A percentile compares a stretch with the other conserved stretches of the same genome.
Evolutionary conservation across 2,888 invertebrate genomes (phyloP).

Genomic region (Auanema sp.): DNA sequence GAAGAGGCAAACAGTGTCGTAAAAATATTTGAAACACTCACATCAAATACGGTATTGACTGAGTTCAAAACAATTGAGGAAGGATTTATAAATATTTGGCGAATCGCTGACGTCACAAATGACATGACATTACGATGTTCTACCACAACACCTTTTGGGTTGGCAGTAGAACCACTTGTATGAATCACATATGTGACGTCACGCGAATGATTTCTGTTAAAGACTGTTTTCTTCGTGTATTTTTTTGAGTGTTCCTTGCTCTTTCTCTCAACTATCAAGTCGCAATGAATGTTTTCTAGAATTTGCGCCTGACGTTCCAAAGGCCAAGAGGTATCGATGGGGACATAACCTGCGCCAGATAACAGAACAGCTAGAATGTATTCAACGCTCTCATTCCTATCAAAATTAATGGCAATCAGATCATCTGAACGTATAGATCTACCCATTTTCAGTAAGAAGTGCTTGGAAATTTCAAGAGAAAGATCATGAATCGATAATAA

Average conservation of each 20-base stretch:
- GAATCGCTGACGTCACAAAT: slow-evolving; percentile 42
- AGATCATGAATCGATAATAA: background rate
- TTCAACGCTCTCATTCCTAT: slow-evolving; percentile 18
- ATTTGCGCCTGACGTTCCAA: slow-evolving; percentile 17
- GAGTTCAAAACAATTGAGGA: slow-evolving; percentile 39
- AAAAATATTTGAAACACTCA: slow-evolving; percentile 55
- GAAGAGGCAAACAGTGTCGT: slow-evolving; percentile 40
- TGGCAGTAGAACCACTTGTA: slow-evolving; percentile 59
- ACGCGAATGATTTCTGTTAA: background rate
- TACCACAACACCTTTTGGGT: slow-evolving; percentile 57
- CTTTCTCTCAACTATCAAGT: background rate
- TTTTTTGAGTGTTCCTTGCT: too few species aligned
- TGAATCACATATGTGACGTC: slow-evolving; percentile 51
- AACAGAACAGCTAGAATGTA: slow-evolving; percentile 32
- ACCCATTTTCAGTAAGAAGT: slow-evolving; percentile 4
- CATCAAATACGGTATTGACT: slow-evolving; percentile 57
- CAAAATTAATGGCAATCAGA: slow-evolving; percentile 25
- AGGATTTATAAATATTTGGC: slow-evolving; percentile 33
- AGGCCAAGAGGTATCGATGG: slow-evolving; percentile 46
- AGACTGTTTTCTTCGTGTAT: too few species aligned
- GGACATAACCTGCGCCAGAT: slow-evolving; percentile 39
- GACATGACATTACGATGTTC: slow-evolving; percentile 33
- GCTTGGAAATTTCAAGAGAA: background rate
- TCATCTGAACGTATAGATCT: slow-evolving; percentile 19
- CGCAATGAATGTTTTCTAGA: background rate